Evolutionary conservation across 2,113 vertebrate genomes (phyloP), one percentile per base, ranked within the genome.

Genomic region (Apodemus speciosus): DNA sequence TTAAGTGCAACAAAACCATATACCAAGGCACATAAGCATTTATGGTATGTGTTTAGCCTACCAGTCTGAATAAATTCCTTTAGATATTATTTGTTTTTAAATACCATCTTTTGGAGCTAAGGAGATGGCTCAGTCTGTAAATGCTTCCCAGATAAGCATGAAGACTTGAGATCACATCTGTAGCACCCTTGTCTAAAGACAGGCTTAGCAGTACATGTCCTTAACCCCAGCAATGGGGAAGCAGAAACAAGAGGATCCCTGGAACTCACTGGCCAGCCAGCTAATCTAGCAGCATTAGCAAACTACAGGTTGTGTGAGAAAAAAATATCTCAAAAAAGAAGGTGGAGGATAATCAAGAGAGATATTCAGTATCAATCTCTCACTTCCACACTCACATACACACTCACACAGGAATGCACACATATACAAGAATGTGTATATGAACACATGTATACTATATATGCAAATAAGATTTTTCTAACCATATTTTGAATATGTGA

Each of bases 1-100:
- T 68, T 68, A 49, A 85, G 30, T 2, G 6, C 9, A 85, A 66
- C 11, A 80, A 90, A 85, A 68, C 32, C 10, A 38, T 46, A 89
- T 51, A 87, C 18, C 40, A 72, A 83, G 85, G 9, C 60, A 87
- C 32, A 14, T 6, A 69, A 35, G 80, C 89, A 35, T 53, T 88
- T 90, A n/a, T 40, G 23, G 3, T 68, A 69, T 32, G 2, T 53
- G 68, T 32, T 71, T 90, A 64, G 8, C 73, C 71, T 23, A 49
- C 30, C 69, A 90, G 11, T 49, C 11, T 88, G 81, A 25, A 58
- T 4, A 66, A 8, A 0, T 75, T 85, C 35, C 79, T 32, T 90
- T 94, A 66, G 30, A n/a, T 38, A 43, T 18, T 92, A 58, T 88
- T 15, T 84, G 21, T 72, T 93, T 71, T 66, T 75, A 91, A 94